Evolutionary conservation across 2,113 vertebrate species (phyloP).

Genomic region (Ochotona princeps): DNA sequence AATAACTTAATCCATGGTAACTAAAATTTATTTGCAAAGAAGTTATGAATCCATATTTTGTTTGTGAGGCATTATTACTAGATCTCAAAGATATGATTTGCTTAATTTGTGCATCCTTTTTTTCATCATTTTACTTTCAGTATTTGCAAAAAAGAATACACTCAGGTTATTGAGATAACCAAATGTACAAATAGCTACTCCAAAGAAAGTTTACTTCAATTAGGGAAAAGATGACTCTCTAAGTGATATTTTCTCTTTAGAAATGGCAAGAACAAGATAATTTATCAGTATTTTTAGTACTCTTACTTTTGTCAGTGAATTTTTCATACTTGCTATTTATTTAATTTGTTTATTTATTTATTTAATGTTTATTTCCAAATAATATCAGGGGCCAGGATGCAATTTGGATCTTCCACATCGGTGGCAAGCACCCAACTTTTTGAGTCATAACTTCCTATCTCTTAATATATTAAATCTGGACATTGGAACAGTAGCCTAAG

Average conservation of each 20-base stretch:
- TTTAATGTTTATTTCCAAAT: too few species aligned
- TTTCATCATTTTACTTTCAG: constrained; percentile 38
- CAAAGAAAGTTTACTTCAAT: not conserved
- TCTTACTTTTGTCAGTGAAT: not conserved
- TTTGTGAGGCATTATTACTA: not conserved
- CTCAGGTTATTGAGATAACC: not conserved
- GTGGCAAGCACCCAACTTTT: too few species aligned
- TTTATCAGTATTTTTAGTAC: not conserved
- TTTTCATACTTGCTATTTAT: not conserved
- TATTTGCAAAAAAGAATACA: constrained; percentile 2
- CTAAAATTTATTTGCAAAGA: constrained; percentile 27
- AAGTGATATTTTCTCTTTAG: not conserved
- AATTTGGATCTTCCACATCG: too few species aligned
- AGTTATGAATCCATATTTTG: not conserved
- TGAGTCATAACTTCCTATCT: too few species aligned
- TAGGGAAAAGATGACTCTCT: not conserved
- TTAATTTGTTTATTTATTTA: too few species aligned
- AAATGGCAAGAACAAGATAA: not conserved
- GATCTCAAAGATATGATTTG: not conserved
- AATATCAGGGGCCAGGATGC: too few species aligned
- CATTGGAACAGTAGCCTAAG: too few species aligned
- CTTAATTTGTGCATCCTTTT: not conserved
- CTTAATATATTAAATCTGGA: too few species aligned
- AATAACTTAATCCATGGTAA: not conserved
- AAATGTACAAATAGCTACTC: not conserved